phyloP scores from a whole-genome alignment of 2,113 vertebrate genomes.

The Falcunculus frontatus region DNA sequence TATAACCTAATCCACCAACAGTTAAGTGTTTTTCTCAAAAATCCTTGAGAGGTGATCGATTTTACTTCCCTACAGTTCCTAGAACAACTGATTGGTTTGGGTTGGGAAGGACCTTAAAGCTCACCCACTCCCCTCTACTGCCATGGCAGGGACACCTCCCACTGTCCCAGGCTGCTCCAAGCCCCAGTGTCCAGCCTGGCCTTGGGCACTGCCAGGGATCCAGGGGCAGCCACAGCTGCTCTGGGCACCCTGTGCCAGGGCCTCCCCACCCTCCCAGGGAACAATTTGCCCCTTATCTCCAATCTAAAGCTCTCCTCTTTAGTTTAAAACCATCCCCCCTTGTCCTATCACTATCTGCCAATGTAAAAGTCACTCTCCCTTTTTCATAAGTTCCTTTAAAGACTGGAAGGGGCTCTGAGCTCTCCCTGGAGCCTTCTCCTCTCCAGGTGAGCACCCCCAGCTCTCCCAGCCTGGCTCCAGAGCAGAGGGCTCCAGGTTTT shows the following conservation, averaged over 20 bases:
- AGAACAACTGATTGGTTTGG: neutral
- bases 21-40: neutral
- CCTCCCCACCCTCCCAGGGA: fast-evolving
- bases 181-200: neutral
- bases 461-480: neutral
- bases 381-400: too few species aligned
- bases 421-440: neutral
- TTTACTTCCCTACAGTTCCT: neutral
- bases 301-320: neutral
- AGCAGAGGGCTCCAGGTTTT: neutral
- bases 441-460: neutral
- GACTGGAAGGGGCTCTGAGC: fast-evolving
- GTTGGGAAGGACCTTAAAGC: neutral
- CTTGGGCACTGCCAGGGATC: neutral
- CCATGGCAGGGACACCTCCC: neutral
- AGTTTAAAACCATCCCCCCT: neutral
- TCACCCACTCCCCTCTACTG: neutral
- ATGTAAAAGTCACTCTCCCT: neutral
- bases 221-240: neutral
- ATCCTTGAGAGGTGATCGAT: neutral
- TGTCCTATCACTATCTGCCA: neutral
- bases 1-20: neutral
- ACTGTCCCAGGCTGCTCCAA: neutral
- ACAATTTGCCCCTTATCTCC: neutral
- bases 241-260: neutral